Evolutionary conservation across 2,888 invertebrate genomes (phyloP).

Genomic region (Drosophila testacea): DNA sequence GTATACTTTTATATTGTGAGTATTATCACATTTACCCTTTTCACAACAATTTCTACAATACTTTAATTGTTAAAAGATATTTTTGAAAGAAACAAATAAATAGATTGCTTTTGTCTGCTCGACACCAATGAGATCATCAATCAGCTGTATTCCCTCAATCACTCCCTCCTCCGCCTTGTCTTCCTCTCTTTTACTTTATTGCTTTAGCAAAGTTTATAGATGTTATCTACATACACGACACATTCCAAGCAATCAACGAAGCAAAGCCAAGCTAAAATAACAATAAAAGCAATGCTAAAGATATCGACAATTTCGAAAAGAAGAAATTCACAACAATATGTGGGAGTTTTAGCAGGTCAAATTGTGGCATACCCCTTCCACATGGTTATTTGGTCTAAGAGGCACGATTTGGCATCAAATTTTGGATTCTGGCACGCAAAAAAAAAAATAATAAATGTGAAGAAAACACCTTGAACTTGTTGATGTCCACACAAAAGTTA

Average conservation of each 20-base stretch:
- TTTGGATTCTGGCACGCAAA: background rate
- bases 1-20: too few relatives aligned
- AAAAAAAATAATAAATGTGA: background rate
- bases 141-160: constrained; percentile 34
- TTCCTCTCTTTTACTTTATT: constrained; percentile 5
- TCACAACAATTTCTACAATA: too few relatives aligned
- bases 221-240: constrained; percentile 47
- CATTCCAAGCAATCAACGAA: constrained; percentile 75
- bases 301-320: constrained; percentile 18
- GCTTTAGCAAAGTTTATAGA: constrained; percentile 34
- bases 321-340: constrained; percentile 11
- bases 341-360: constrained; percentile 7
- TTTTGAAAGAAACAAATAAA: constrained; percentile 1
- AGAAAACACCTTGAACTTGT: constrained; percentile 20
- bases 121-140: constrained; percentile 59
- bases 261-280: constrained; percentile 60
- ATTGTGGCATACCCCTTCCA: background rate
- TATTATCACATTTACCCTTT: too few relatives aligned
- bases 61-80: constrained; percentile 21
- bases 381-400: too few relatives aligned
- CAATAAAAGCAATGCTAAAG: constrained; percentile 20
- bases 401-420: background rate
- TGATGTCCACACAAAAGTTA: constrained; percentile 3
- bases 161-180: background rate
- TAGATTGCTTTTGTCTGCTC: background rate